These are phyloP conservation scores for Mythimna loreyi DNA, from an alignment of 2,888 invertebrate genomes.

Conservation along the genomic window DNA sequence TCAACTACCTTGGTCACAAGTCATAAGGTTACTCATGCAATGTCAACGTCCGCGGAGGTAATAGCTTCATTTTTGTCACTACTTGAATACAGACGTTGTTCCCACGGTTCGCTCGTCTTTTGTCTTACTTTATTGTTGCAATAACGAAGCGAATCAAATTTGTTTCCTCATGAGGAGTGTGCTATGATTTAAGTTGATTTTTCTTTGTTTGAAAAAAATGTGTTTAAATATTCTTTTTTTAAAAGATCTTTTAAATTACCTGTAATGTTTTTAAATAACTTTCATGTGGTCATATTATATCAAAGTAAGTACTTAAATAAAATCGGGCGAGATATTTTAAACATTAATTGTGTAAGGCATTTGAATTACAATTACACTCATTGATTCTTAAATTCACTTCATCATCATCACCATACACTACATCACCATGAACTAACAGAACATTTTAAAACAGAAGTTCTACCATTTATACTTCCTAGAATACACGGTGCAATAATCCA, in stretches of 20 bases:
- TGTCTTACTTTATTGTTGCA: conserved; percentile 64
- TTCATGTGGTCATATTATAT: no score
- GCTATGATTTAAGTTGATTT: conserved; percentile 47
- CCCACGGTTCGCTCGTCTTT: conserved; percentile 68
- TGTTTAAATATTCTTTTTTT: no score
- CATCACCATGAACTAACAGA: neutral
- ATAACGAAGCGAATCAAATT: conserved; percentile 55
- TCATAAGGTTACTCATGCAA: conserved; percentile 55
- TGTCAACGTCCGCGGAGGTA: conserved; percentile 64
- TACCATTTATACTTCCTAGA: conserved; percentile 3
- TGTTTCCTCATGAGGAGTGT: conserved; percentile 62
- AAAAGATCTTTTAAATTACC: neutral
- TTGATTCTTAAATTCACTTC: neutral
- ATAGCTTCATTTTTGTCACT: conserved; percentile 70
- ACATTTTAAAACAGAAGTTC: neutral
- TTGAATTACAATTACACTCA: no score
- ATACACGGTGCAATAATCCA: conserved; percentile 25
- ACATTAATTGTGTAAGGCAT: no score
- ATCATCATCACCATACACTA: neutral
- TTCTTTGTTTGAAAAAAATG: conserved; percentile 35
- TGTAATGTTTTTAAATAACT: no score
- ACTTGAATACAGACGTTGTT: conserved; percentile 55
- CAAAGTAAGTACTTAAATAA: no score
- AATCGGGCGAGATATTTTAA: no score
- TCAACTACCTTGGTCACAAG: conserved; percentile 26